Evolutionary conservation across 1,140 invertebrate genomes (phyloP).

Genomic region (Lordiphosa collinella): DNA sequence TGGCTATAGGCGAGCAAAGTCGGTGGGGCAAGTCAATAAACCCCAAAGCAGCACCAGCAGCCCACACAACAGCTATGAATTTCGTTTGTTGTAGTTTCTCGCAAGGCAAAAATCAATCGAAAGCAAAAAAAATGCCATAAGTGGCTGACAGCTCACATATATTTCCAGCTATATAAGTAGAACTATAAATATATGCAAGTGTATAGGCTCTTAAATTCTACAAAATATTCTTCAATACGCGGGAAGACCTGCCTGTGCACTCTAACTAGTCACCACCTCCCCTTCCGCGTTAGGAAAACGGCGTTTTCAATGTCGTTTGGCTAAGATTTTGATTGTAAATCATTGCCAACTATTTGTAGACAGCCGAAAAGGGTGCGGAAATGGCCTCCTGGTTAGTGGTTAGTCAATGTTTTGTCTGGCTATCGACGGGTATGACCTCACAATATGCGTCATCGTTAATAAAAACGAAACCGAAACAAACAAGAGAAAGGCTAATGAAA

Average conservation of each 20-base stretch:
- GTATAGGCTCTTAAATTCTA: constrained; percentile 25
- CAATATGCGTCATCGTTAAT: constrained; percentile 66
- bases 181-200: constrained; percentile 21
- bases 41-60: constrained; percentile 36
- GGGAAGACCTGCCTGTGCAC: constrained; percentile 5
- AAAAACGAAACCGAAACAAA: constrained; percentile 34
- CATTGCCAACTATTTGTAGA: constrained; percentile 53
- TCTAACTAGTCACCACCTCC: not conserved
- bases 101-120: constrained; percentile 45
- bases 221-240: constrained; percentile 13
- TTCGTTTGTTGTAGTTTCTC: constrained; percentile 24
- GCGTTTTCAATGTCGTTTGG: constrained; percentile 55
- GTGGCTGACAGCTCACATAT: constrained; percentile 47
- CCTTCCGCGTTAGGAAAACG: constrained; percentile 21
- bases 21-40: constrained; percentile 56
- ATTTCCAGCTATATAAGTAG: constrained; percentile 17
- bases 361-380: constrained; percentile 34
- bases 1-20: constrained; percentile 27
- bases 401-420: constrained; percentile 45
- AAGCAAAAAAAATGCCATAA: constrained; percentile 49
- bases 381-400: constrained; percentile 34
- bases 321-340: constrained; percentile 37
- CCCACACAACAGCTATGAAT: constrained; percentile 42
- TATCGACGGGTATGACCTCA: constrained; percentile 56
- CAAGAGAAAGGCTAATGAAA: constrained; percentile 30